These are phyloP conservation scores for Thysanoteuthis rhombus DNA, from an alignment of 2,888 invertebrate species.

Conservation along the genomic window DNA sequence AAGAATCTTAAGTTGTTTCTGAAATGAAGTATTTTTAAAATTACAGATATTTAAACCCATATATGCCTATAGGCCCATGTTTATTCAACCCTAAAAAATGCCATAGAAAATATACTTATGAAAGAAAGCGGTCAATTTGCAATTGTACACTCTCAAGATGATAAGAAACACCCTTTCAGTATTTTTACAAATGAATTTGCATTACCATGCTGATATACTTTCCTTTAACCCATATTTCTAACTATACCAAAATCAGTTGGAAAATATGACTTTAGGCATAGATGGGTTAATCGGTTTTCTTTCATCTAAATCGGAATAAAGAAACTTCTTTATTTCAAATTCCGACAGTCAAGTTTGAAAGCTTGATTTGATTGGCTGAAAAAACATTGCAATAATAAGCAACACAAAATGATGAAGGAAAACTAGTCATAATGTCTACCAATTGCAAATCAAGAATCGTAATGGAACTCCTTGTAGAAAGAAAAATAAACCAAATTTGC, in stretches of 20 bases:
- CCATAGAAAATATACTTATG: too few species aligned
- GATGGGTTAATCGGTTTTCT: not conserved
- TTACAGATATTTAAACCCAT: too few species aligned
- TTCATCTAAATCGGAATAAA: not conserved
- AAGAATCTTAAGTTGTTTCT: not conserved
- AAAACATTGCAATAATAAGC: not conserved
- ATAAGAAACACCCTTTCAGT: too few species aligned
- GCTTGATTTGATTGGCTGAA: not conserved
- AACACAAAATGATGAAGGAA: not conserved
- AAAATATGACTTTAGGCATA: too few species aligned
- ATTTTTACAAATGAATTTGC: too few species aligned
- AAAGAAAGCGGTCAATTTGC: too few species aligned
- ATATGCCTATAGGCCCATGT: too few species aligned
- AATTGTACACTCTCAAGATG: too few species aligned
- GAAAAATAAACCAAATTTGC: not conserved
- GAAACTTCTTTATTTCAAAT: not conserved
- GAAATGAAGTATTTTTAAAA: not conserved
- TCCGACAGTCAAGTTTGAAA: not conserved
- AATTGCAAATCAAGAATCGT: not conserved
- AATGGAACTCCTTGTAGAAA: not conserved
- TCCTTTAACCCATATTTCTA: too few species aligned
- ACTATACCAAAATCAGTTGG: too few species aligned
- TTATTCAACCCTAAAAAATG: too few species aligned
- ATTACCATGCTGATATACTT: too few species aligned
- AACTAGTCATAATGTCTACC: not conserved